Conservation (phyloP, 2,113 vertebrate genomes). For the Pollachius pollachius region DNA sequence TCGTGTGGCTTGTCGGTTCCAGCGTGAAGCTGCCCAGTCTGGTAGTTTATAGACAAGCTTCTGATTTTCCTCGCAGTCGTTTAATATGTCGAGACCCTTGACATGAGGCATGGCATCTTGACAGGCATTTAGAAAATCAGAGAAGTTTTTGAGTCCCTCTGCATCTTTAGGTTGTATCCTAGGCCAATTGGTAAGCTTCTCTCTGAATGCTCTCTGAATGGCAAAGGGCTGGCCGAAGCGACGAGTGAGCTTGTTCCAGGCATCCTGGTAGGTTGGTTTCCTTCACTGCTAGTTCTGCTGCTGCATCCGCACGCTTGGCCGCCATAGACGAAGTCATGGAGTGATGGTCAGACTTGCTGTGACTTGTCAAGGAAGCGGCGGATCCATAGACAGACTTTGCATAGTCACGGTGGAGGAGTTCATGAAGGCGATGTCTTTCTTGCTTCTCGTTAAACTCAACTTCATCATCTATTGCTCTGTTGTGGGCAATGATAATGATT, state of each 20-base stretch:
- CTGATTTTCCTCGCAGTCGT: slow-evolving; percentile 27
- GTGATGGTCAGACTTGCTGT: neutral
- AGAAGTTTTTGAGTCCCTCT: no score
- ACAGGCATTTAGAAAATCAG: neutral
- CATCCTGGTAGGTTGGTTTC: slow-evolving; percentile 4
- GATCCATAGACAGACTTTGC: slow-evolving; percentile 3
- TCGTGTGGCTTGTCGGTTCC: slow-evolving; percentile 3
- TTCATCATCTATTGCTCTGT: slow-evolving; percentile 5
- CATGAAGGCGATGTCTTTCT: neutral
- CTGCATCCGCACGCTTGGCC: neutral
- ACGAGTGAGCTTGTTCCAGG: no score
- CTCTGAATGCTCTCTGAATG: no score
- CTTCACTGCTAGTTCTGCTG: slow-evolving; percentile 25
- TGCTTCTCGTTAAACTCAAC: neutral
- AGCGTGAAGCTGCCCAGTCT: slow-evolving; percentile 1
- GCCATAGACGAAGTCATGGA: no score
- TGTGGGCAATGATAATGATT: neutral
- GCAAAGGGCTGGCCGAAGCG: no score
- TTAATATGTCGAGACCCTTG: slow-evolving; percentile 22
- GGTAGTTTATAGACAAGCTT: slow-evolving; percentile 18
- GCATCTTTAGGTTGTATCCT: no score
- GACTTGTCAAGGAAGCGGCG: neutral
- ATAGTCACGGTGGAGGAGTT: slow-evolving; percentile 1
- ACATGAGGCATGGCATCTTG: slow-evolving; percentile 20
- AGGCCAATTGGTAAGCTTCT: slow-evolving; percentile 7